These are phyloP conservation scores for Gasterosteus nipponicus DNA, from an alignment of 2,113 vertebrate genomes.

Conservation along the genomic window DNA sequence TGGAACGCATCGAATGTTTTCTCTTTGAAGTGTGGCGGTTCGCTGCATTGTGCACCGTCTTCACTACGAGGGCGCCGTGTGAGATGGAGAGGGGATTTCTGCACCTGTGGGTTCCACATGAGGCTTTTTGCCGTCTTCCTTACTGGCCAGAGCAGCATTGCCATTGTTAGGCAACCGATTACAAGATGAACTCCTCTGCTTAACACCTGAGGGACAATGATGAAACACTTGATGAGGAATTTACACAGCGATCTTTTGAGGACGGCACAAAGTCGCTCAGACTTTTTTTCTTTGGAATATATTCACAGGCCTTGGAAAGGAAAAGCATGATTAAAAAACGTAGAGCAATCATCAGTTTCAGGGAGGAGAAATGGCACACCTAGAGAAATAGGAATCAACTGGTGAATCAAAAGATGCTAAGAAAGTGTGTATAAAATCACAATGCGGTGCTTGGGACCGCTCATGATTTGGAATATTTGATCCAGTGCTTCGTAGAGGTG, in stretches of 20 bases:
- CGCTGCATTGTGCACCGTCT: slow-evolving; percentile 10
- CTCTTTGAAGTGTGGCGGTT: not conserved
- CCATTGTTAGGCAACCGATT: slow-evolving; percentile 89
- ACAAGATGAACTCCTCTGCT: slow-evolving; percentile 88
- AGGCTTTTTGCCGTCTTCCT: slow-evolving; percentile 83
- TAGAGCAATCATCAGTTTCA: slow-evolving; percentile 33
- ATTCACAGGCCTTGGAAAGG: slow-evolving; percentile 35
- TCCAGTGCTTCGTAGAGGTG: slow-evolving; percentile 9
- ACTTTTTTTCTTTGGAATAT: slow-evolving; percentile 16
- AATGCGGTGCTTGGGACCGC: not conserved
- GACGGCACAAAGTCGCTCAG: not conserved
- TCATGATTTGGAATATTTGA: slow-evolving; percentile 10
- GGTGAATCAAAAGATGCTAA: slow-evolving; percentile 12
- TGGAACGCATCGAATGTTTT: not conserved
- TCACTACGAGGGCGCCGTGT: slow-evolving; percentile 11
- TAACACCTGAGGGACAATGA: slow-evolving; percentile 85
- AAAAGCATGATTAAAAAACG: slow-evolving; percentile 20
- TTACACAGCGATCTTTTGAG: slow-evolving; percentile 6
- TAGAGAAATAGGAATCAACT: slow-evolving; percentile 26
- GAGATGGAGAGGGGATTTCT: slow-evolving; percentile 56
- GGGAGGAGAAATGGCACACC: not conserved
- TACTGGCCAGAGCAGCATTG: slow-evolving; percentile 83
- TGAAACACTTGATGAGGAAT: slow-evolving; percentile 70
- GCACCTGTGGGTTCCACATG: slow-evolving; percentile 89
- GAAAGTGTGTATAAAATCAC: slow-evolving; percentile 7